Base-by-base conservation (phyloP, 2,113 vertebrate species). In the Oryzias woworae region DNA sequence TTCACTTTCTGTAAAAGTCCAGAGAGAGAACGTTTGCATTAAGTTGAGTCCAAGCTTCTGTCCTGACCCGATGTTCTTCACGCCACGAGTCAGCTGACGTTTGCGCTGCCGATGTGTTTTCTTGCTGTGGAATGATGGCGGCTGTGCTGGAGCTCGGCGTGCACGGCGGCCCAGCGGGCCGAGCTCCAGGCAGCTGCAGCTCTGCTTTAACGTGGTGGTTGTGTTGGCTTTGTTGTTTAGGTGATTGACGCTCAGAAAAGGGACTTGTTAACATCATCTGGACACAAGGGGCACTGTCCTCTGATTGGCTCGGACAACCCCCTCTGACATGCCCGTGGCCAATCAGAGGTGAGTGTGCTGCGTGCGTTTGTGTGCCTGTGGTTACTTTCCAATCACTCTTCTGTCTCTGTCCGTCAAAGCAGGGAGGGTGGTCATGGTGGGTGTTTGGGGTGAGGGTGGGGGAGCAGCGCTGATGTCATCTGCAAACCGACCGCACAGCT, bases 241-340 rank as follows among this genome's bases (percentile, higher is more conserved):
- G 91, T 91, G 86, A 89, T 88, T 81, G 82, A 74, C 81, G 70
- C 85, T 84, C 85, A 88, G 74, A 82, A 83, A 83, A 87, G 78
- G 82, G 77, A 85, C 78, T 68, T 85, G 69, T 86, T 85, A 78
- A 82, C 81, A 77, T 86, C 89, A 52, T 53, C 79, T 75, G 89
- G 91, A 91, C 87, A 88, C 87, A 85, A 86, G 90, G 89, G 90
- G 84, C 90, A 87, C 90, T 90, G 88, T 90, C 90, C 90, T 92
- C 91, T 92, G 90, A 92, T 92, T 91, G 91, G 90, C 88, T 91
- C 85, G 87, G 90, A 91, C 89, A 88, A 65, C 84, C 89, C 83
- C 87, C 87, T 88, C 89, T 92, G 90, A 91, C 90, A 92, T 92
- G 91, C 91, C 91, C 86, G 91, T 92, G 90, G 91, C 91, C 91